phyloP scores from a whole-genome alignment of 2,888 invertebrate species.

The Pyralis farinalis region DNA sequence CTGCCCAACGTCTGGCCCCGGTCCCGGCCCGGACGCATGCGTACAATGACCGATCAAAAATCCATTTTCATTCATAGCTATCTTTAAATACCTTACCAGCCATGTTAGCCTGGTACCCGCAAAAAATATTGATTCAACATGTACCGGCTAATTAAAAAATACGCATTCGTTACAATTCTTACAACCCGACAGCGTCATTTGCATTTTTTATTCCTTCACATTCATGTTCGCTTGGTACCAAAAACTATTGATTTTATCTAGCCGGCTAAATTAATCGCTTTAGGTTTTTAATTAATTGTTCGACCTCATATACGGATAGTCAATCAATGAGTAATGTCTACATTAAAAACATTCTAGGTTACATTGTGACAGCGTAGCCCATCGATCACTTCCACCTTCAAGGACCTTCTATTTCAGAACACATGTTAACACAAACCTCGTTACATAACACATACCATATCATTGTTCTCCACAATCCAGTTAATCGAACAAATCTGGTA shows the following conservation, averaged over 20 bases:
- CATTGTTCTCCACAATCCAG: slow-evolving; percentile 94
- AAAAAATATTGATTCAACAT: slow-evolving; percentile 13
- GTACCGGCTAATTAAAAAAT: background rate
- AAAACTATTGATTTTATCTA: too few relatives aligned
- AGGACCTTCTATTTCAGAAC: slow-evolving; percentile 46
- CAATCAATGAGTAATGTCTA: background rate
- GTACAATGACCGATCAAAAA: slow-evolving; percentile 32
- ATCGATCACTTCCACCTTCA: slow-evolving; percentile 27
- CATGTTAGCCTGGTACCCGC: slow-evolving; percentile 24
- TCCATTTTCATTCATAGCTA: slow-evolving; percentile 42
- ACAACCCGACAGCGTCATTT: too few relatives aligned
- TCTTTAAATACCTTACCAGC: slow-evolving; percentile 24
- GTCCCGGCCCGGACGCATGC: slow-evolving; percentile 40
- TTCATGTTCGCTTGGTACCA: too few relatives aligned
- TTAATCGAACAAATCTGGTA: slow-evolving; percentile 94
- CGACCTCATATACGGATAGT: too few relatives aligned
- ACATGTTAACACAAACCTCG: slow-evolving; percentile 40
- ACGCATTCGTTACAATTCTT: too few relatives aligned
- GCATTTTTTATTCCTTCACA: too few relatives aligned
- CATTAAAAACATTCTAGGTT: slow-evolving; percentile 1
- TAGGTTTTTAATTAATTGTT: too few relatives aligned
- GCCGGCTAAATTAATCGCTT: too few relatives aligned
- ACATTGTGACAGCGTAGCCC: slow-evolving; percentile 1
- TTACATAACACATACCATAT: slow-evolving; percentile 86
- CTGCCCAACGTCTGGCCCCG: slow-evolving; percentile 17